phyloP scores from a whole-genome alignment of 2,113 vertebrate species.

The Oncorhynchus kisutch region DNA sequence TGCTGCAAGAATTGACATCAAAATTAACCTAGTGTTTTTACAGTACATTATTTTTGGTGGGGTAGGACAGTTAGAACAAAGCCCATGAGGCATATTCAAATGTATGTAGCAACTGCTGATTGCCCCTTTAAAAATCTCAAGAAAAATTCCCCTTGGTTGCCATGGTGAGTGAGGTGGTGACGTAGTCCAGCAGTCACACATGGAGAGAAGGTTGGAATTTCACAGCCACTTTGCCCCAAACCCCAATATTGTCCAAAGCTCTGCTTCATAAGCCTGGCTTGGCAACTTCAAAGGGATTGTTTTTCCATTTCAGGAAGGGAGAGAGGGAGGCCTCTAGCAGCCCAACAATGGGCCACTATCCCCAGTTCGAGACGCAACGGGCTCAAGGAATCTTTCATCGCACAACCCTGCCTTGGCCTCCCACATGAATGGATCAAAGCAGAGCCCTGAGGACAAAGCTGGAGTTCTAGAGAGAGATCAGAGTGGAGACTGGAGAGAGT shows the following conservation, averaged over 20 bases:
- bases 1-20: too few relatives aligned
- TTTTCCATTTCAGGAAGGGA: conserved; percentile 4
- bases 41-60: too few relatives aligned
- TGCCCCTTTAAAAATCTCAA: neutral
- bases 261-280: conserved; percentile 30
- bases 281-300: conserved; percentile 50
- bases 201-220: conserved; percentile 18
- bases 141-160: neutral
- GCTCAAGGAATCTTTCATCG: conserved; percentile 8
- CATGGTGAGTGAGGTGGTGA: conserved; percentile 10
- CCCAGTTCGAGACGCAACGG: neutral
- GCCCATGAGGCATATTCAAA: too few relatives aligned
- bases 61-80: too few relatives aligned
- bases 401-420: neutral
- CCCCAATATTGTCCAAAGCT: conserved; percentile 39
- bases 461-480: neutral
- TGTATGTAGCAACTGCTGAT: too few relatives aligned
- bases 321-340: conserved; percentile 12
- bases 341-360: conserved; percentile 14
- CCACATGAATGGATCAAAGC: conserved; percentile 10
- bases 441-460: neutral
- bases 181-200: neutral
- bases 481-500: neutral
- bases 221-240: conserved; percentile 28
- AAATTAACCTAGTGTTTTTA: too few relatives aligned